These are phyloP conservation scores for Glareola pratincola DNA, from an alignment of 2,113 vertebrate species.

Conservation along the genomic window DNA sequence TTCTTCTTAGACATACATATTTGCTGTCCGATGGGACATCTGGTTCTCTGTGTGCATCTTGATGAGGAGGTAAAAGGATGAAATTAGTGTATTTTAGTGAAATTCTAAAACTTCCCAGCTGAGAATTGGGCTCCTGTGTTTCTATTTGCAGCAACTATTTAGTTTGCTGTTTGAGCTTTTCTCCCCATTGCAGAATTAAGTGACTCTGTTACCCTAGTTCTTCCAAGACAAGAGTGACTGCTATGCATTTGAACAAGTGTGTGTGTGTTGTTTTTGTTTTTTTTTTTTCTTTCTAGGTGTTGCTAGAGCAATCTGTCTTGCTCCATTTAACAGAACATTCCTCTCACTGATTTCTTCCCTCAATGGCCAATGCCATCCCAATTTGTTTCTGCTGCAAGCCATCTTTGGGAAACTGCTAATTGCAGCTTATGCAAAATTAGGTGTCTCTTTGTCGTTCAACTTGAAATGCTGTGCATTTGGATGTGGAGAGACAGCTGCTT, in stretches of 20 bases:
- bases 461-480: background rate
- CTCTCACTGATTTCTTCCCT: background rate
- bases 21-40: background rate
- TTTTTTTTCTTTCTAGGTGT: background rate
- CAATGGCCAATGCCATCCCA: background rate
- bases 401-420: background rate
- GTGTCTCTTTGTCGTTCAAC: background rate
- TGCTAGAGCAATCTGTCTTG: background rate
- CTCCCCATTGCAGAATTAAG: background rate
- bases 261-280: background rate
- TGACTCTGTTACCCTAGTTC: background rate
- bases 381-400: background rate
- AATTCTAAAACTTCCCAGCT: background rate
- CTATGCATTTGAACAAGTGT: background rate
- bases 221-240: background rate
- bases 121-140: background rate
- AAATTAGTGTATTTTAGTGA: background rate
- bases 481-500: background rate
- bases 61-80: slow-evolving; percentile 5
- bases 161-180: background rate
- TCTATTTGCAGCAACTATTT: background rate
- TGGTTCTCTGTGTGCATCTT: background rate
- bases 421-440: background rate
- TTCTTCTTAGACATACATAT: background rate
- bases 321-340: background rate